phyloP scores from a whole-genome alignment of 1,140 invertebrate genomes.

The Drosophila athabasca region DNA sequence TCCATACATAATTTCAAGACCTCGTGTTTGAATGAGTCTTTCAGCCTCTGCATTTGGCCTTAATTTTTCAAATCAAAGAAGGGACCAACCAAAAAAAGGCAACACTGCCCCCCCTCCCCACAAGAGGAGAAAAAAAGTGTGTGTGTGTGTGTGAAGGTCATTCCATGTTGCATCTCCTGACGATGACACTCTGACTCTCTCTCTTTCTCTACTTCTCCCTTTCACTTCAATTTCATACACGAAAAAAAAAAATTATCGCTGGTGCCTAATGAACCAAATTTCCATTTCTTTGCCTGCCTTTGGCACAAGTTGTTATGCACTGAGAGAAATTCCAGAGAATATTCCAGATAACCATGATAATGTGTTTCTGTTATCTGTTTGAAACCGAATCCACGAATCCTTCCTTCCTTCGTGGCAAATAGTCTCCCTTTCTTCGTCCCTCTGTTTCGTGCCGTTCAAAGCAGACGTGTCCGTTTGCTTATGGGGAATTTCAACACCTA shows the following conservation, averaged over 20 bases:
- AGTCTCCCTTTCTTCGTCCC: too few species aligned
- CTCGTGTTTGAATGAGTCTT: conserved; percentile 10
- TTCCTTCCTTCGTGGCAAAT: too few species aligned
- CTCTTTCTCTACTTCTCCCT: too few species aligned
- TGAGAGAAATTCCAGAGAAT: background rate
- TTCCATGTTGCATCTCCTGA: conserved; percentile 41
- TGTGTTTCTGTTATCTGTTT: too few species aligned
- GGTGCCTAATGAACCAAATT: conserved; percentile 73
- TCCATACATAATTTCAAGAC: background rate
- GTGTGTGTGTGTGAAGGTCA: conserved; percentile 44
- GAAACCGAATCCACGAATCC: too few species aligned
- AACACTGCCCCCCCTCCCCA: background rate
- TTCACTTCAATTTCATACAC: background rate
- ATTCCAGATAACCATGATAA: too few species aligned
- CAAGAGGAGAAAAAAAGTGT: conserved; percentile 7
- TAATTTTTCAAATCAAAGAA: conserved; percentile 61
- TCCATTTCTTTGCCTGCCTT: conserved; percentile 45
- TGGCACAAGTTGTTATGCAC: background rate
- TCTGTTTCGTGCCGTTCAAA: background rate
- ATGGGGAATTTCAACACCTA: too few species aligned
- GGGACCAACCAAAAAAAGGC: background rate
- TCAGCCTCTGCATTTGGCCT: conserved; percentile 38
- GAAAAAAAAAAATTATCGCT: conserved; percentile 4
- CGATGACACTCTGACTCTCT: conserved; percentile 30
- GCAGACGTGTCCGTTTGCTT: background rate